Evolutionary conservation across 2,113 vertebrate genomes (phyloP).

Genomic region (Muntiacus muntjak): DNA sequence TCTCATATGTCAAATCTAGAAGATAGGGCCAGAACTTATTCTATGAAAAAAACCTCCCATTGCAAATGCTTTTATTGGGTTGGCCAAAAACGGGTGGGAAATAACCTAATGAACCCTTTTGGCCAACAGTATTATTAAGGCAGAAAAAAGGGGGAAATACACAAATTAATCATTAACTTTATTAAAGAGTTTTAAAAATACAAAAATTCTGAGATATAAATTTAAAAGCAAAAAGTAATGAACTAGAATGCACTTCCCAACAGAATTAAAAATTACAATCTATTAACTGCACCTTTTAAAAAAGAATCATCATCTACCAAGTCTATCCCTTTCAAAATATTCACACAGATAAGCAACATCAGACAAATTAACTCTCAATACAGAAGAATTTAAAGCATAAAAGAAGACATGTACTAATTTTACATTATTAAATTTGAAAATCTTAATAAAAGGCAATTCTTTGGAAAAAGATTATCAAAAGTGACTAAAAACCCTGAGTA

Average conservation of each 20-base stretch:
- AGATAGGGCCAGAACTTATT: neutral
- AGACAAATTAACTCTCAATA: neutral
- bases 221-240: neutral
- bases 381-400: neutral
- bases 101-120: neutral
- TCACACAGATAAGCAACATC: neutral
- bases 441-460: neutral
- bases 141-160: neutral
- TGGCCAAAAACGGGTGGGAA: neutral
- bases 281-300: neutral
- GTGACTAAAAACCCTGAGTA: neutral
- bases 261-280: neutral
- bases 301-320: neutral
- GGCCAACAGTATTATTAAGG: neutral
- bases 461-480: neutral
- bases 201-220: neutral
- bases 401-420: neutral
- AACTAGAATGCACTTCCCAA: neutral
- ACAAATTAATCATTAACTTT: conserved; percentile 2
- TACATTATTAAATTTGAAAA: conserved; percentile 28
- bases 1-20: neutral
- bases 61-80: neutral
- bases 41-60: neutral
- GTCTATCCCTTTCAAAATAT: neutral
- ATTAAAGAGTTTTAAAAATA: neutral